Conservation (phyloP, 2,888 invertebrate species). For the Chymomyza fuscimana region DNA sequence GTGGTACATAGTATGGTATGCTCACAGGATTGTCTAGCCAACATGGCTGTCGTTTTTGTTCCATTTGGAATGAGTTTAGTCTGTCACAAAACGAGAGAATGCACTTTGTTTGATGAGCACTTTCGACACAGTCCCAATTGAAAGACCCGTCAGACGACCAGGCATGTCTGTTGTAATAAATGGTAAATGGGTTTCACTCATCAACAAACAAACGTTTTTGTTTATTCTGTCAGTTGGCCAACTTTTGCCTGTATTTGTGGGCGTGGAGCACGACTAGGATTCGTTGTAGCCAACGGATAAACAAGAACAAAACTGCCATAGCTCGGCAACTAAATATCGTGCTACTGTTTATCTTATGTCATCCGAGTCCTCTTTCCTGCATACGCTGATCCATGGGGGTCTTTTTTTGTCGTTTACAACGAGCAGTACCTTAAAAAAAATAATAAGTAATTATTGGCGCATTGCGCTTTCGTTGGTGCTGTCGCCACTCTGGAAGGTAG, state of each 20-base stretch:
- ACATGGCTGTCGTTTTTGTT: neutral
- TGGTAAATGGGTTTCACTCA: slow-evolving; percentile 6
- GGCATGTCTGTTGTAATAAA: neutral
- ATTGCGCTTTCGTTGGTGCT: slow-evolving; percentile 12
- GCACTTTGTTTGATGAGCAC: slow-evolving; percentile 32
- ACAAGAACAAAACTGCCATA: neutral
- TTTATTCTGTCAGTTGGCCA: neutral
- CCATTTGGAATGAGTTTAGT: slow-evolving; percentile 2
- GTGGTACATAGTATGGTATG: neutral
- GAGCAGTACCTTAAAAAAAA: slow-evolving; percentile 6
- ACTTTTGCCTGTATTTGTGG: neutral
- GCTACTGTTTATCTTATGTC: neutral
- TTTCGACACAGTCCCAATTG: slow-evolving; percentile 3
- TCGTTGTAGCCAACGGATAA: neutral
- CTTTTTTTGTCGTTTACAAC: neutral
- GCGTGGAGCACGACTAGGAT: neutral
- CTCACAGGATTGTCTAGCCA: neutral
- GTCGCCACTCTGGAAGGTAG: neutral
- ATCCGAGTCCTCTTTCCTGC: neutral
- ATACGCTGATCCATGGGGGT: neutral
- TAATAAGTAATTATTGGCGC: slow-evolving; percentile 31
- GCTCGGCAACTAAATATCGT: too few relatives aligned
- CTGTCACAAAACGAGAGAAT: slow-evolving; percentile 15
- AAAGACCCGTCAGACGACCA: neutral
- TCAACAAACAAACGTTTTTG: neutral